A percentile compares a stretch with the other conserved stretches of the same genome.
Conservation (phyloP, 2,888 invertebrate genomes). For the Rhingia campestris region DNA sequence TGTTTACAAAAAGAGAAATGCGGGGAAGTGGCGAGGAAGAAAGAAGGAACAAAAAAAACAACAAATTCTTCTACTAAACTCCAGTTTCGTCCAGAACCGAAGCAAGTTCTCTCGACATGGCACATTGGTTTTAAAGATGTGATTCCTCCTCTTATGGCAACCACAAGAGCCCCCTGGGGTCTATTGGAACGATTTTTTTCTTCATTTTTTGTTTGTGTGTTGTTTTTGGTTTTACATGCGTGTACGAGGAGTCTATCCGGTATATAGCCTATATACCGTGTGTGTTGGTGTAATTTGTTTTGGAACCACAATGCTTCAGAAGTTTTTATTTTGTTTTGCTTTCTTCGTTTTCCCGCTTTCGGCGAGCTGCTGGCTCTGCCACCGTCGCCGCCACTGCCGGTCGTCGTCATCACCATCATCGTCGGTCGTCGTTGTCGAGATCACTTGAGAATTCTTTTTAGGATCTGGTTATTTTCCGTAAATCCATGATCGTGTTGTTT, state of each 20-base stretch:
- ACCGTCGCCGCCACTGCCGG: slow-evolving; percentile 9
- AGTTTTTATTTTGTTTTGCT: slow-evolving; percentile 61
- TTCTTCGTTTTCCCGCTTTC: slow-evolving; percentile 63
- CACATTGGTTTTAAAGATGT: slow-evolving; percentile 67
- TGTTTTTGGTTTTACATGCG: slow-evolving; percentile 16
- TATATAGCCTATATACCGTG: slow-evolving; percentile 55
- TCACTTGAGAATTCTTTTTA: slow-evolving; percentile 74
- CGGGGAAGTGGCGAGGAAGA: background rate
- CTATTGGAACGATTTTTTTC: slow-evolving; percentile 62
- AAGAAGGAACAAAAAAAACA: slow-evolving; percentile 21
- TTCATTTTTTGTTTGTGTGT: background rate
- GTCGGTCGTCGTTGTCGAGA: slow-evolving; percentile 38
- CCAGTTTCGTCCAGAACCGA: slow-evolving; percentile 72
- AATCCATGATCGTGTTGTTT: slow-evolving; percentile 73
- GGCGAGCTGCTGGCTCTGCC: slow-evolving; percentile 45
- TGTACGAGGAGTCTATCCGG: slow-evolving; percentile 8
- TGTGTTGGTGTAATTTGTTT: slow-evolving; percentile 72
- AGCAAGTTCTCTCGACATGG: slow-evolving; percentile 64
- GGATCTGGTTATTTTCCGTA: slow-evolving; percentile 74
- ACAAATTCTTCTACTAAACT: slow-evolving; percentile 63
- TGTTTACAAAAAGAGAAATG: slow-evolving; percentile 54
- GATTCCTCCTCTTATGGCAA: slow-evolving; percentile 73
- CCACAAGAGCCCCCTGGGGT: slow-evolving; percentile 74
- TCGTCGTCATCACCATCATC: slow-evolving; percentile 4
- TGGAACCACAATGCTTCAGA: slow-evolving; percentile 68